Conservation (phyloP, 2,113 vertebrate species). For the Nestor notabilis region DNA sequence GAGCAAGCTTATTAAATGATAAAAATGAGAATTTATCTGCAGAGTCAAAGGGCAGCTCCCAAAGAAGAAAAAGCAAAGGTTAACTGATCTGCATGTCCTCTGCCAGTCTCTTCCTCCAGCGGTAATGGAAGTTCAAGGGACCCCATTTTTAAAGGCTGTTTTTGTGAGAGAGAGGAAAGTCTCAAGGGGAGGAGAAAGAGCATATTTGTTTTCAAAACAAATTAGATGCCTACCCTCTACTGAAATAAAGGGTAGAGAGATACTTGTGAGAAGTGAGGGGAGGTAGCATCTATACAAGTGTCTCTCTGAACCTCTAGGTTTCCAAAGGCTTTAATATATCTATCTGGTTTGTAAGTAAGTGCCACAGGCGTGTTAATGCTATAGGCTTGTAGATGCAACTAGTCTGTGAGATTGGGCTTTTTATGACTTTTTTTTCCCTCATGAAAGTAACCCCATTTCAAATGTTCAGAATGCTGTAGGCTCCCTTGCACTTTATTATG, state of each 20-base stretch:
- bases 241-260: neutral
- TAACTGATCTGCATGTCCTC: neutral
- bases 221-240: neutral
- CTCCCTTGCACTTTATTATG: neutral
- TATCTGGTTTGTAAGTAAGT: neutral
- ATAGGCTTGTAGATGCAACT: neutral
- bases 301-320: neutral
- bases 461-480: neutral
- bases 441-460: neutral
- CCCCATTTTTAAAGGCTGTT: neutral
- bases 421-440: neutral
- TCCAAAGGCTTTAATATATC: neutral
- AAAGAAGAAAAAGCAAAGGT: neutral
- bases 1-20: neutral
- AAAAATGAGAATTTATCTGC: neutral
- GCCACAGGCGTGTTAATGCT: neutral
- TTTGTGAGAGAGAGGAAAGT: neutral
- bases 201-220: neutral
- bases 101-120: neutral
- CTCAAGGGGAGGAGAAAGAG: neutral
- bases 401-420: neutral
- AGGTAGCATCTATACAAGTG: neutral
- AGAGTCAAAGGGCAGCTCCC: neutral
- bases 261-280: neutral
- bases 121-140: neutral